A percentile compares a stretch with the other conserved stretches of the same genome.
phyloP scores from a whole-genome alignment of 2,888 invertebrate species.

The Yponomeuta plumbellus region DNA sequence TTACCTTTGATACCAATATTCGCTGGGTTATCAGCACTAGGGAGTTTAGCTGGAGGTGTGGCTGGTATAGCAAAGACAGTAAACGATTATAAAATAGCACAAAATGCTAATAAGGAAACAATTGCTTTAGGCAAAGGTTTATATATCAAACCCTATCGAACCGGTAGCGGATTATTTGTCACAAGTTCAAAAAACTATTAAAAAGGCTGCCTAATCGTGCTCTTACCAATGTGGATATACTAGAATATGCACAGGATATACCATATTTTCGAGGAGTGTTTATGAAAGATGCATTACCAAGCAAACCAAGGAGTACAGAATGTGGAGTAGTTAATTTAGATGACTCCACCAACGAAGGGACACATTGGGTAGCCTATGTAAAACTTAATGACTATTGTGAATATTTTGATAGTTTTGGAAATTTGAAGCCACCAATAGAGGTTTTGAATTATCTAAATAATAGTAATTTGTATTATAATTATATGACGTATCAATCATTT shows the following conservation, averaged over 20 bases:
- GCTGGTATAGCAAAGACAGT: conserved; percentile 29
- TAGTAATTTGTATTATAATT: conserved; percentile 28
- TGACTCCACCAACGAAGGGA: conserved; percentile 28
- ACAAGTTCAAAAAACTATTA: conserved; percentile 21
- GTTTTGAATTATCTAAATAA: conserved; percentile 27
- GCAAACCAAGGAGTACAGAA: conserved; percentile 24
- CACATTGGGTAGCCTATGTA: conserved; percentile 42
- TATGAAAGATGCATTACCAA: conserved; percentile 29
- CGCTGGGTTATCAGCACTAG: conserved; percentile 38
- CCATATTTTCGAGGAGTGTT: conserved; percentile 26
- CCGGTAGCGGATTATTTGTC: conserved; percentile 16
- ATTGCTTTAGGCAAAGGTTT: too few species aligned
- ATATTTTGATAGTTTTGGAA: conserved; percentile 45
- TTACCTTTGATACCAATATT: conserved; percentile 41
- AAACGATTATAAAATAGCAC: too few species aligned
- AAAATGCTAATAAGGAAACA: too few species aligned
- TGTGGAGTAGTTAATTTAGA: conserved; percentile 33
- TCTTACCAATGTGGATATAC: conserved; percentile 20
- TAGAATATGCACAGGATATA: conserved; percentile 17
- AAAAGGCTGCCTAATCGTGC: conserved; percentile 19
- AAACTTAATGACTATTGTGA: conserved; percentile 31
- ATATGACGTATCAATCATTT: conserved; percentile 19
- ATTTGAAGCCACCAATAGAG: conserved; percentile 36
- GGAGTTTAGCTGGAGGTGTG: conserved; percentile 40
- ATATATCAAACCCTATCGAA: too few species aligned